Percentiles rank a stretch among this genome's conserved stretches.
Evolutionary conservation across 2,888 invertebrate species (phyloP).

Genomic region (Zhuqinia jingwanae): DNA sequence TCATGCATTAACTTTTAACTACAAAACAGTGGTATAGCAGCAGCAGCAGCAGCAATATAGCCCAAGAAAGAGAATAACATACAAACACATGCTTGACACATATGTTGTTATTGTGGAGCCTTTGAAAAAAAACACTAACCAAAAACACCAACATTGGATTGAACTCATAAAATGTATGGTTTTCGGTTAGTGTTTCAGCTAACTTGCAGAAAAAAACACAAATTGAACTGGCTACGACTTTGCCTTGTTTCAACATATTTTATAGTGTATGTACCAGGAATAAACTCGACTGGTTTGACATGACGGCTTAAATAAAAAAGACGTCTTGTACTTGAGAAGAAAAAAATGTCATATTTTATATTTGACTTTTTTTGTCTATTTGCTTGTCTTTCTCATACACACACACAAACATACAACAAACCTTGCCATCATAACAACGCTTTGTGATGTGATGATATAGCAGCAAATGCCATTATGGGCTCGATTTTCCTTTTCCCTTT

Average conservation of each 20-base stretch:
- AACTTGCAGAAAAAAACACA: not conserved
- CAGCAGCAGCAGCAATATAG: not conserved
- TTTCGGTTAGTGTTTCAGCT: not conserved
- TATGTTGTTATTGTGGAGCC: not conserved
- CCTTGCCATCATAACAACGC: not conserved
- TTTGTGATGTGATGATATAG: not conserved
- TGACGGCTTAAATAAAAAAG: constrained; percentile 34
- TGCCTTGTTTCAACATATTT: not conserved
- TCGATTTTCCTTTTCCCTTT: not conserved
- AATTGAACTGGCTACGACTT: not conserved
- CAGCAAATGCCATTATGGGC: not conserved
- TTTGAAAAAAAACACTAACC: too few species aligned
- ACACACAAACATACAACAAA: not conserved
- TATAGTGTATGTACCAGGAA: not conserved
- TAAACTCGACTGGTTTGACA: not conserved
- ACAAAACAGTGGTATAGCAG: not conserved
- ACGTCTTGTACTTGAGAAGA: not conserved
- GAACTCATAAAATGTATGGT: not conserved
- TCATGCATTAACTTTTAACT: constrained; percentile 36
- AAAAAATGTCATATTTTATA: constrained; percentile 43
- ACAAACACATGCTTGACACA: not conserved
- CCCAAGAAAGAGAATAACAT: not conserved
- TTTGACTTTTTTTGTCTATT: constrained; percentile 37
- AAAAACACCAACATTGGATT: not conserved
- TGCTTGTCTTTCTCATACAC: constrained; percentile 23